Percentiles rank a stretch among this genome's conserved stretches.
These are phyloP conservation scores for Helogale parvula DNA, from an alignment of 2,113 vertebrate genomes.

Conservation along the genomic window DNA sequence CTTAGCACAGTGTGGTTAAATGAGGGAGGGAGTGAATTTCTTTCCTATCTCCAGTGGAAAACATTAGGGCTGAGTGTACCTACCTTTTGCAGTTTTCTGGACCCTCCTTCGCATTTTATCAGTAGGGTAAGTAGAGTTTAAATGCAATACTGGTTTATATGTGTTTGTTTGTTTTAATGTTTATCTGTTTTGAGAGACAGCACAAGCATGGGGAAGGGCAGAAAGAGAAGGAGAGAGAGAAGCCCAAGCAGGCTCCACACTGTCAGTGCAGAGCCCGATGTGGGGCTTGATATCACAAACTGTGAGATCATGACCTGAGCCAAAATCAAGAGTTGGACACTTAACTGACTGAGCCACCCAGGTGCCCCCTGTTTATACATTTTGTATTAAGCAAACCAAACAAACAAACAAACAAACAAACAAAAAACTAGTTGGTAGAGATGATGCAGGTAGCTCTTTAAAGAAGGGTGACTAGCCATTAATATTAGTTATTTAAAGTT, in stretches of 20 bases:
- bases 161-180: not conserved
- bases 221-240: too few species aligned
- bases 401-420: not conserved
- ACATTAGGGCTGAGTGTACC: not conserved
- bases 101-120: not conserved
- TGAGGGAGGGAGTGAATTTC: not conserved
- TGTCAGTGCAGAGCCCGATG: too few species aligned
- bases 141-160: constrained; percentile 12
- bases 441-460: not conserved
- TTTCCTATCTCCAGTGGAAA: not conserved
- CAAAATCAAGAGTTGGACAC: too few species aligned
- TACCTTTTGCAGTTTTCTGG: not conserved
- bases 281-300: too few species aligned
- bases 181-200: too few species aligned
- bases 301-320: too few species aligned
- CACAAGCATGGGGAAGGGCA: too few species aligned
- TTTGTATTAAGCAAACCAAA: not conserved
- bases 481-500: constrained; percentile 74
- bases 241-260: too few species aligned
- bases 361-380: not conserved
- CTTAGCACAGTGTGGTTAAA: not conserved
- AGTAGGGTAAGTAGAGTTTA: not conserved
- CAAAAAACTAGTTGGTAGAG: not conserved
- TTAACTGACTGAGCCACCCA: too few species aligned
- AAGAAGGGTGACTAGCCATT: constrained; percentile 63